These are phyloP conservation scores for Macquaria australasica DNA, from an alignment of 2,113 vertebrate species.

Conservation along the genomic window DNA sequence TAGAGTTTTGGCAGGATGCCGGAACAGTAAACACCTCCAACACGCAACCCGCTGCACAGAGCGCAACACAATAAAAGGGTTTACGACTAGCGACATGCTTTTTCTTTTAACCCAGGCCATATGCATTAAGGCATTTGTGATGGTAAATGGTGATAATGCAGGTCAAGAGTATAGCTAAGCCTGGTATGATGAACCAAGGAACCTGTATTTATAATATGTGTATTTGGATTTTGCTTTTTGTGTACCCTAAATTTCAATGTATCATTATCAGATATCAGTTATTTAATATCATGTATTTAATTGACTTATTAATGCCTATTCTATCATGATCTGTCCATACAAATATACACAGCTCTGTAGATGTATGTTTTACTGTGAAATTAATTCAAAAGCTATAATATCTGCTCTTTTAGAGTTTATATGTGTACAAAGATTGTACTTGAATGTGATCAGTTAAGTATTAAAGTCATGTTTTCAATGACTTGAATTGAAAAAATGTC, in stretches of 20 bases:
- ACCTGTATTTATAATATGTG: no score
- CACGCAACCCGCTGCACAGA: background rate
- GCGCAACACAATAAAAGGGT: constrained; percentile 28
- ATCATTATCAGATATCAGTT: background rate
- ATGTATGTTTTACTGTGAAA: background rate
- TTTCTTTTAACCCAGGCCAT: constrained; percentile 24
- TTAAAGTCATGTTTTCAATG: background rate
- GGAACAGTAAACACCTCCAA: constrained; percentile 53
- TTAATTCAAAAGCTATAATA: background rate
- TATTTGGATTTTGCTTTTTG: background rate
- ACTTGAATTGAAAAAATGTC: background rate
- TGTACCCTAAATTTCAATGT: background rate
- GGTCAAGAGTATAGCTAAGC: constrained; percentile 20
- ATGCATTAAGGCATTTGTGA: constrained; percentile 14
- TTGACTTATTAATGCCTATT: background rate
- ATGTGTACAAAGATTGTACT: background rate
- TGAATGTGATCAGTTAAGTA: background rate
- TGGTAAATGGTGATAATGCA: constrained; percentile 32
- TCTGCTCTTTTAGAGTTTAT: background rate
- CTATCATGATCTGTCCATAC: background rate
- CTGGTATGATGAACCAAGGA: constrained; percentile 2
- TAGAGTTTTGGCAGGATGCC: constrained; percentile 36
- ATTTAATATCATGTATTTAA: background rate
- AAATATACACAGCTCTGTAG: background rate
- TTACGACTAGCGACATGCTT: constrained; percentile 45